Base-by-base conservation (phyloP, 2,113 vertebrate species). In the Etheostoma spectabile region DNA sequence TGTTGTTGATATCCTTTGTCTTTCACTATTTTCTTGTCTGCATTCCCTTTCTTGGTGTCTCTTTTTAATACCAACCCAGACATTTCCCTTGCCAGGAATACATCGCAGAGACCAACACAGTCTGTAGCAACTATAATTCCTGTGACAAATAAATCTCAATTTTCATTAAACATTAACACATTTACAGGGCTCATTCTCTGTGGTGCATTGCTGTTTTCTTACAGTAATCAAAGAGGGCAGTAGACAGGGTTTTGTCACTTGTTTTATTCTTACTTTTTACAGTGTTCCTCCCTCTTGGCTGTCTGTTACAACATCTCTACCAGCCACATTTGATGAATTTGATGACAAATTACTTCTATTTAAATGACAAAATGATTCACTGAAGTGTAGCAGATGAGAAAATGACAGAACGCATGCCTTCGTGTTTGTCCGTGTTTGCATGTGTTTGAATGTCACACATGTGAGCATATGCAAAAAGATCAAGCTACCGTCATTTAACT, bases 361-460 rank as follows among this genome's bases (percentile, higher is more conserved):
- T 11, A 82, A 52, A 79, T 48, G 21, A 42, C 2, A 72, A 46
- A 67, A 22, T 0, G 3, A 8, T 51, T 67, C 56, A 76, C 46
- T 80, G 24, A 33, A 59, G 55, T 3, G 5, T 8, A 35, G 18
- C 48, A 57, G 64, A 77, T 35, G 46, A 76, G 66, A 57, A 74
- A 85, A 72, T 66, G 7, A 63, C 51, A 80, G n/a, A 33, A 82
- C 74, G 70, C 66, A 70, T 75, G 59, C 33, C 7, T 42, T 14
- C 1, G 3, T 77, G 18, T 70, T 57, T 57, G 63, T 49, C n/a
- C 4, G 19, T 45, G n/a, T 91, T 87, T 89, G 84, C 72, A 81
- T 89, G 48, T 19, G 22, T 90, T 86, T 83, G 48, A 56, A 73
- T 77, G 30, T 48, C 49, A 87, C n/a, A 48, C 79, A 66, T 64